Evolutionary conservation across 1,140 invertebrate genomes (phyloP).

Genomic region (Hormaphis cornu): DNA sequence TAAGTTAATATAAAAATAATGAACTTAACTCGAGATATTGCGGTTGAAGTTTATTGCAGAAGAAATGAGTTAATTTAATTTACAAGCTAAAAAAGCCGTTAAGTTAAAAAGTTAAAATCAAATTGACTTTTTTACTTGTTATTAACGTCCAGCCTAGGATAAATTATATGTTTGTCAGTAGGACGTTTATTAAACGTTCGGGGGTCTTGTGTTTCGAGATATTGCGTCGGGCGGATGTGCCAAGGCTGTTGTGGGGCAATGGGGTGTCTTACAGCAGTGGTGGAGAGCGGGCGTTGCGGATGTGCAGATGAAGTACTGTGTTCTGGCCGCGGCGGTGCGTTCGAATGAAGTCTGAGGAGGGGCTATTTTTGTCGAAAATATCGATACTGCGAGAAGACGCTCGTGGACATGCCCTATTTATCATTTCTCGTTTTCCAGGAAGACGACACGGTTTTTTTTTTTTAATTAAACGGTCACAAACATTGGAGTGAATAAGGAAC

Average conservation of each 20-base stretch:
- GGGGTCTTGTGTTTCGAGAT: not conserved
- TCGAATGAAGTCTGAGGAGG: not conserved
- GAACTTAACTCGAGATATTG: too few species aligned
- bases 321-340: too few species aligned
- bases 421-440: not conserved
- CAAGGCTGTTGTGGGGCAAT: too few species aligned
- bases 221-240: not conserved
- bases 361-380: not conserved
- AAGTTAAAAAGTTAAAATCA: too few species aligned
- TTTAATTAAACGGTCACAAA: not conserved
- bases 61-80: too few species aligned
- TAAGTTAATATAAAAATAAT: too few species aligned
- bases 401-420: not conserved
- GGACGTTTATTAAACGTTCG: not conserved
- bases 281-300: not conserved
- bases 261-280: too few species aligned
- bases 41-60: too few species aligned
- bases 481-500: too few species aligned
- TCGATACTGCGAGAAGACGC: not conserved
- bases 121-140: too few species aligned
- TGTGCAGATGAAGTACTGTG: constrained; percentile 8
- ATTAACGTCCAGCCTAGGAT: too few species aligned
- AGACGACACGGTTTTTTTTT: not conserved
- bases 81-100: too few species aligned
- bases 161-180: constrained; percentile 2